A percentile compares a stretch with the other conserved stretches of the same genome.
These are phyloP conservation scores for Luffia ferchaultella DNA, from an alignment of 2,888 invertebrate genomes.

Conservation along the genomic window DNA sequence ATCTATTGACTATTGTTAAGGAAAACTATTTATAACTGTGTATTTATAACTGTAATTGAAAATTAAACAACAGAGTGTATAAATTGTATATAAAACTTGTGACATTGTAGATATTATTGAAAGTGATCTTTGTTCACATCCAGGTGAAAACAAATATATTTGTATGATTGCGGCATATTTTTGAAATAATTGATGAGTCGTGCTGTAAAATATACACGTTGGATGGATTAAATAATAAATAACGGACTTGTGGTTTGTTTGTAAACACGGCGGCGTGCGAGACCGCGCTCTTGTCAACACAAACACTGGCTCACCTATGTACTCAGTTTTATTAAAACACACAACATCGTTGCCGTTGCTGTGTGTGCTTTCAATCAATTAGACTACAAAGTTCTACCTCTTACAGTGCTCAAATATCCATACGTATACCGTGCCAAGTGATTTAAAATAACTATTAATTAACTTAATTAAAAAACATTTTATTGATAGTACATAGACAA, in stretches of 20 bases:
- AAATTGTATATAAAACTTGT: neutral
- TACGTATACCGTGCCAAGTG: neutral
- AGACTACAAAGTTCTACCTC: neutral
- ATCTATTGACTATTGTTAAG: neutral
- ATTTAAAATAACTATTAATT: neutral
- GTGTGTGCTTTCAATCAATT: neutral
- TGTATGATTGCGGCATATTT: too few species aligned
- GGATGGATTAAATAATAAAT: neutral
- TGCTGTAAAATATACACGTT: neutral
- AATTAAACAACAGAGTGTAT: neutral
- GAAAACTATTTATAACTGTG: slow-evolving; percentile 1
- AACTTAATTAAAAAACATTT: neutral
- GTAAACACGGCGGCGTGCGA: slow-evolving; percentile 53
- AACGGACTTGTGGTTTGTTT: slow-evolving; percentile 33
- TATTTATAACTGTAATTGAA: slow-evolving; percentile 1
- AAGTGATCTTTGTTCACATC: neutral
- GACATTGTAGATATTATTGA: too few species aligned
- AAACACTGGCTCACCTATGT: slow-evolving; percentile 19
- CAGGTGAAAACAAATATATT: too few species aligned
- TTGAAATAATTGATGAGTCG: neutral
- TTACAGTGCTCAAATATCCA: neutral
- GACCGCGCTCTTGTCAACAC: slow-evolving; percentile 28
- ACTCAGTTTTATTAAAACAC: slow-evolving; percentile 1
- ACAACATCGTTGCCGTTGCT: neutral
- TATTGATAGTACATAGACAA: too few species aligned